Evolutionary conservation across 2,888 invertebrate species (phyloP).

Genomic region (Allophyes oxyacanthae): DNA sequence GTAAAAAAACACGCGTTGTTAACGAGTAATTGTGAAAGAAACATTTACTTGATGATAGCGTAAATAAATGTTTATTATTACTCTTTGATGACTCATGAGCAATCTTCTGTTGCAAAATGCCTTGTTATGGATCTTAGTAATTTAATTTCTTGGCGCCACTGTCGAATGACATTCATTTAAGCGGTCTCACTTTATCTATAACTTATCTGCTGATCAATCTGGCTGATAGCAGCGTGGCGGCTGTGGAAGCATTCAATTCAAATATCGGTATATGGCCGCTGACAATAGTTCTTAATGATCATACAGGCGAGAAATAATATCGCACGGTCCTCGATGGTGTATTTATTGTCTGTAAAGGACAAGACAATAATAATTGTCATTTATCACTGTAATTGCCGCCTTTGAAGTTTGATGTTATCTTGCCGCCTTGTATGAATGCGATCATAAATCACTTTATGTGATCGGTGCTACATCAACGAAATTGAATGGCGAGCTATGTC

Average conservation of each 20-base stretch:
- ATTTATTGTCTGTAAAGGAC: constrained; percentile 85
- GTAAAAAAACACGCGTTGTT: constrained; percentile 38
- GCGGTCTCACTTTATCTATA: constrained; percentile 72
- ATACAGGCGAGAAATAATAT: constrained; percentile 84
- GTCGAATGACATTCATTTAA: constrained; percentile 57
- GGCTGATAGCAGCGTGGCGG: constrained; percentile 74
- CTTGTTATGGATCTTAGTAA: constrained; percentile 28
- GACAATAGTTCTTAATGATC: constrained; percentile 86
- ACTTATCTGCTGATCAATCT: constrained; percentile 81
- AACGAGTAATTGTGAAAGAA: constrained; percentile 54
- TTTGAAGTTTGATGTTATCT: constrained; percentile 87
- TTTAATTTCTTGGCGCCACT: constrained; percentile 47
- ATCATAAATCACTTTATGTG: constrained; percentile 72
- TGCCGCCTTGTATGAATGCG: constrained; percentile 72
- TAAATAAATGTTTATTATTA: constrained; percentile 25
- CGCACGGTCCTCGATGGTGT: constrained; percentile 79
- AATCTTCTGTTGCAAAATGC: constrained; percentile 24
- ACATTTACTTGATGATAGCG: constrained; percentile 40
- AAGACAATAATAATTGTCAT: constrained; percentile 83
- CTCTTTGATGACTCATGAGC: constrained; percentile 19
- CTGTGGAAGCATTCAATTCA: constrained; percentile 85
- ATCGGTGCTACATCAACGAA: constrained; percentile 67
- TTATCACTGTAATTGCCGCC: constrained; percentile 86
- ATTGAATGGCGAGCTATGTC: constrained; percentile 59
- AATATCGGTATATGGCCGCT: constrained; percentile 77